Conservation (phyloP, 1,140 invertebrate species). For the Drosophila pallidifrons region DNA sequence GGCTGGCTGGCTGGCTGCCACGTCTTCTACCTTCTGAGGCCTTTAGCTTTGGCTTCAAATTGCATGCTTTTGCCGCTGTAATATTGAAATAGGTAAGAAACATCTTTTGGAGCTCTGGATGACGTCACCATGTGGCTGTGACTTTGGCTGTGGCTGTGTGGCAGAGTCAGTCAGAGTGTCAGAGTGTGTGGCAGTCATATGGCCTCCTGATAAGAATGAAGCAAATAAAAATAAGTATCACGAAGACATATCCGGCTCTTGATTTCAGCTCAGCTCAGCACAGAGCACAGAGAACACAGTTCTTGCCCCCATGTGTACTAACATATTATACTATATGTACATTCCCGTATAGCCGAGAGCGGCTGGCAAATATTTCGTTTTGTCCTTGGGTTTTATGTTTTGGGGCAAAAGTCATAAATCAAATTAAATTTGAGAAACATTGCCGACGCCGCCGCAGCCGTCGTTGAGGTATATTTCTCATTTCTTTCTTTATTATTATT, state of each 20-base stretch:
- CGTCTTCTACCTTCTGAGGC: background rate
- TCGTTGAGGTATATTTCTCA: slow-evolving; percentile 60
- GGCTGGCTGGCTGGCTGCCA: background rate
- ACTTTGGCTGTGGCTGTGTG: background rate
- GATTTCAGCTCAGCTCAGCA: slow-evolving; percentile 20
- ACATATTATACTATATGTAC: too few species aligned
- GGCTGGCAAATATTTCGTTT: slow-evolving; percentile 44
- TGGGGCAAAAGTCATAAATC: slow-evolving; percentile 72
- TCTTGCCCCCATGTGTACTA: slow-evolving; percentile 10
- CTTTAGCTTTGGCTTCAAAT: background rate
- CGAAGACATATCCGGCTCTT: slow-evolving; percentile 58
- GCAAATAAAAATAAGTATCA: slow-evolving; percentile 65
- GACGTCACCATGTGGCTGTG: slow-evolving; percentile 58
- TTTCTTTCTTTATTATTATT: background rate
- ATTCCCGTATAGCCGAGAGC: slow-evolving; percentile 11
- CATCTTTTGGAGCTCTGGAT: slow-evolving; percentile 48
- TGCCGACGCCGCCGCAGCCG: slow-evolving; percentile 59
- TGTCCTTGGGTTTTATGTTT: slow-evolving; percentile 41
- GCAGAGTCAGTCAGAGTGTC: background rate
- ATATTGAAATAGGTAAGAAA: slow-evolving; percentile 16
- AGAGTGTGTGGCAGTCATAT: slow-evolving; percentile 34
- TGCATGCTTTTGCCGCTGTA: background rate
- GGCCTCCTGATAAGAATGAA: slow-evolving; percentile 55
- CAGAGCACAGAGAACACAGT: background rate
- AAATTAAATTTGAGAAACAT: slow-evolving; percentile 82